Evolutionary conservation across 2,888 invertebrate genomes (phyloP).

Genomic region (Thereva unica): DNA sequence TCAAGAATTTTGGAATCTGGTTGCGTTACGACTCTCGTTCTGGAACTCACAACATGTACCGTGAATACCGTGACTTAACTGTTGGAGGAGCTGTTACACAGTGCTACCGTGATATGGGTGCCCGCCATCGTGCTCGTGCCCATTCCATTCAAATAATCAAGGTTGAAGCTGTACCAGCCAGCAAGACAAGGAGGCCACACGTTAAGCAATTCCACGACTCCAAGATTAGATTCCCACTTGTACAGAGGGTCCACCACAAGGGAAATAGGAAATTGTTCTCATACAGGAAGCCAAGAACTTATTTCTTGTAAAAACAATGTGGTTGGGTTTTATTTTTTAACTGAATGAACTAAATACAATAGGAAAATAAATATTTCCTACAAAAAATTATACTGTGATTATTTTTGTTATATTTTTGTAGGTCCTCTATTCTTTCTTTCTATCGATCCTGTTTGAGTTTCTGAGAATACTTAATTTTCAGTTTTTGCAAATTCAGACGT

Average conservation of each 20-base stretch:
- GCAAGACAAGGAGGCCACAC: slow-evolving; percentile 88
- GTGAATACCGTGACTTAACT: slow-evolving; percentile 96
- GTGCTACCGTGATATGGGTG: slow-evolving; percentile 98
- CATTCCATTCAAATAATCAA: slow-evolving; percentile 98
- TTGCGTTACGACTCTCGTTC: slow-evolving; percentile 97
- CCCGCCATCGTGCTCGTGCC: slow-evolving; percentile 96
- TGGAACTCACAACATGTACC: slow-evolving; percentile 99
- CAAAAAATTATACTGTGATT: too few relatives aligned
- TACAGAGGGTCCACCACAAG: slow-evolving; percentile 84
- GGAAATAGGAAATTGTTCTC: slow-evolving; percentile 84
- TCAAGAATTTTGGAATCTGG: slow-evolving; percentile 99
- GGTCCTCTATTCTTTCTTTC: too few relatives aligned
- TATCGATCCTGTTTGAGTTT: too few relatives aligned
- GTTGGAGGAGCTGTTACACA: slow-evolving; percentile 96
- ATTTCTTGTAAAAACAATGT: slow-evolving; percentile 54
- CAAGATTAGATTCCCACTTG: slow-evolving; percentile 94
- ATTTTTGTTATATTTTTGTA: too few relatives aligned
- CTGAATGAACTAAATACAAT: background rate
- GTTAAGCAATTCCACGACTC: slow-evolving; percentile 99
- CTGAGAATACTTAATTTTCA: too few relatives aligned
- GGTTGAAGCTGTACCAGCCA: slow-evolving; percentile 88
- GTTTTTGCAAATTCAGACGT: too few relatives aligned
- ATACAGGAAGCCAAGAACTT: slow-evolving; percentile 58
- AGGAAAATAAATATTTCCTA: too few relatives aligned
- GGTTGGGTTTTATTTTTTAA: slow-evolving; percentile 3